Percentiles rank a stretch among this genome's conserved stretches.
These are phyloP conservation scores for Telenomus remus DNA, from an alignment of 1,140 invertebrate genomes.

Conservation along the genomic window DNA sequence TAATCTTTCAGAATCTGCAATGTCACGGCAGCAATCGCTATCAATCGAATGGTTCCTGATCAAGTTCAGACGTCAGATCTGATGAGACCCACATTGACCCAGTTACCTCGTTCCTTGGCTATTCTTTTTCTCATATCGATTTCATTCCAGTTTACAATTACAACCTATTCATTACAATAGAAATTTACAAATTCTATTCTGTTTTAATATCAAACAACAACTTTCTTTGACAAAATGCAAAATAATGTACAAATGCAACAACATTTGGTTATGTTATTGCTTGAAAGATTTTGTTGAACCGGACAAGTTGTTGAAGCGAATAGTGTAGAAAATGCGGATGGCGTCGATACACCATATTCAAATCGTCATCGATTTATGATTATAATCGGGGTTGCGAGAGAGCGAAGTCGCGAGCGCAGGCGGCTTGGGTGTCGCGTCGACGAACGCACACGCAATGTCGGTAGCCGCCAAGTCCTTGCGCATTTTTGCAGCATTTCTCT, in stretches of 20 bases:
- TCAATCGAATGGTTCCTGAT: conserved; percentile 18
- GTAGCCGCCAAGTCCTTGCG: conserved; percentile 41
- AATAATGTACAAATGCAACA: too few species aligned
- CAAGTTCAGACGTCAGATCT: conserved; percentile 33
- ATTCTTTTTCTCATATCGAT: background rate
- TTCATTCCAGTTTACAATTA: too few species aligned
- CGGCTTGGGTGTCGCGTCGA: conserved; percentile 30
- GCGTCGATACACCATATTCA: conserved; percentile 42
- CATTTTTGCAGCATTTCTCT: conserved; percentile 50
- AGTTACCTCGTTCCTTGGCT: conserved; percentile 32
- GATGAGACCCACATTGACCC: conserved; percentile 41
- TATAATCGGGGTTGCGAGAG: conserved; percentile 34
- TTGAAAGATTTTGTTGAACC: too few species aligned
- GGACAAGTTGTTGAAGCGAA: too few species aligned
- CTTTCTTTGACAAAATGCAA: too few species aligned
- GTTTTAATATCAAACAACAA: too few species aligned
- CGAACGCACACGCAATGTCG: conserved; percentile 31
- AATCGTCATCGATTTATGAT: conserved; percentile 29
- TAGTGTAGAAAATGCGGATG: too few species aligned
- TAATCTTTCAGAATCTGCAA: conserved; percentile 16
- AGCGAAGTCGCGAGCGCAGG: conserved; percentile 27
- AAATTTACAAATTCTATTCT: too few species aligned
- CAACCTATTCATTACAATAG: too few species aligned
- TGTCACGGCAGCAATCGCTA: conserved; percentile 19
- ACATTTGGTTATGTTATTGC: too few species aligned